Conservation (phyloP, 2,113 vertebrate species). For the Lophura nycthemera region DNA sequence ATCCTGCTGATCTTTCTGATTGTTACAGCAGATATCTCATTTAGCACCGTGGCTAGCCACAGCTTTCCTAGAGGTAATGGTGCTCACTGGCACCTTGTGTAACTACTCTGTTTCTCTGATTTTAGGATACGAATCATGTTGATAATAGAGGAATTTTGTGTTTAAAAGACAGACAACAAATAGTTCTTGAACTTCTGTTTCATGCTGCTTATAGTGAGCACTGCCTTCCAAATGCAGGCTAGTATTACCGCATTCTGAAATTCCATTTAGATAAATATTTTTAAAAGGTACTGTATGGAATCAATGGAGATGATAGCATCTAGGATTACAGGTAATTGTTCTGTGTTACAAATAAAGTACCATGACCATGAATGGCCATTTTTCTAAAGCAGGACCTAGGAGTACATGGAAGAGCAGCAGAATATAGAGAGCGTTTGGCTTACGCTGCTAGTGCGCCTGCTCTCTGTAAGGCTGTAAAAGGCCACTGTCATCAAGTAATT, state of each 20-base stretch:
- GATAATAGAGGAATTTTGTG: background rate
- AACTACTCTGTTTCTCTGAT: background rate
- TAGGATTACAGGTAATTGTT: constrained; percentile 25
- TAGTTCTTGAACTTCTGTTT: background rate
- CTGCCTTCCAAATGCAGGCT: background rate
- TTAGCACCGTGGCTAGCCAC: background rate
- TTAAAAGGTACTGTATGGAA: constrained; percentile 1
- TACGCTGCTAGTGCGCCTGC: constrained; percentile 6
- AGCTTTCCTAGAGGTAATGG: background rate
- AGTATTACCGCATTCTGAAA: background rate
- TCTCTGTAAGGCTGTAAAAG: constrained; percentile 23
- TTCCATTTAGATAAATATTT: constrained; percentile 19
- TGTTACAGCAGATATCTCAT: background rate
- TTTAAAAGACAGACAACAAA: background rate
- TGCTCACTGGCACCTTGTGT: background rate
- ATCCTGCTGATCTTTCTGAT: no score
- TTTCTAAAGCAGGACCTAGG: background rate
- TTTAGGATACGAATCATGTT: background rate
- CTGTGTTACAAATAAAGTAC: background rate
- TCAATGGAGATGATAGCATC: background rate
- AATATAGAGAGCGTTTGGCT: constrained; percentile 34
- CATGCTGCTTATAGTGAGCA: background rate
- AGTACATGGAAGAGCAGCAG: background rate
- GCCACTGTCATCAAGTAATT: constrained; percentile 62
- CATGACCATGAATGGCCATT: background rate